Evolutionary conservation across 92 coral and sea anemone species (phyloP).

Genomic region (Virgularia gustaviana): DNA sequence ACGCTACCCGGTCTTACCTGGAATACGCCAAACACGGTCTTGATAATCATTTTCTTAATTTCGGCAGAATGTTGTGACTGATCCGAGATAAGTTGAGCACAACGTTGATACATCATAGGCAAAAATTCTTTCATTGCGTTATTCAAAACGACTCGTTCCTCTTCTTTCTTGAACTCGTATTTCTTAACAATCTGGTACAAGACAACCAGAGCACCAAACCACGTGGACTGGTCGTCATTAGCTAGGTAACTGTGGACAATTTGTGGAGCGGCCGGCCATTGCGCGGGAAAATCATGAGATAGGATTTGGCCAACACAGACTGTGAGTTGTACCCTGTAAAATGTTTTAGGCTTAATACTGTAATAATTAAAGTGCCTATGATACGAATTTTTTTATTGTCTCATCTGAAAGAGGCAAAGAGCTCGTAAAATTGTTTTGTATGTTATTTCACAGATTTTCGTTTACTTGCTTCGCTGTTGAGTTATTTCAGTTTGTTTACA

Average conservation of each 20-base stretch:
- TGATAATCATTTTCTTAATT: slow-evolving; percentile 81
- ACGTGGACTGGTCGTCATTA: slow-evolving; percentile 64
- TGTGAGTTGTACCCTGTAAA: slow-evolving; percentile 80
- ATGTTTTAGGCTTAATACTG: background rate
- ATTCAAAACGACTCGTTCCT: slow-evolving; percentile 74
- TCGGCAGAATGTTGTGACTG: slow-evolving; percentile 66
- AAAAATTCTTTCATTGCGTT: slow-evolving; percentile 73
- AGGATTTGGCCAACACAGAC: slow-evolving; percentile 88
- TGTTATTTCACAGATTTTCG: too few relatives aligned
- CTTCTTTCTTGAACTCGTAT: slow-evolving; percentile 94
- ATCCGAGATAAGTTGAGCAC: slow-evolving; percentile 61
- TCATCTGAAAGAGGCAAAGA: too few relatives aligned
- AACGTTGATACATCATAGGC: slow-evolving; percentile 70
- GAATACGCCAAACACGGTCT: slow-evolving; percentile 77
- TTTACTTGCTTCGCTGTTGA: too few relatives aligned
- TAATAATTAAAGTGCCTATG: background rate
- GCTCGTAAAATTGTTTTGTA: too few relatives aligned
- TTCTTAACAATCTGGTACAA: slow-evolving; percentile 93
- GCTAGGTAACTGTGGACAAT: slow-evolving; percentile 71
- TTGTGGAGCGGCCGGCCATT: slow-evolving; percentile 86
- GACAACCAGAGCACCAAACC: slow-evolving; percentile 89
- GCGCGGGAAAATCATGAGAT: slow-evolving; percentile 86
- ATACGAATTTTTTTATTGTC: too few relatives aligned
- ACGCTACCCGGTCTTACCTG: too few relatives aligned
- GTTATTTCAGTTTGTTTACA: too few relatives aligned